phyloP scores from a whole-genome alignment of 1,140 invertebrate species.

The Cyclargus thomasi region DNA sequence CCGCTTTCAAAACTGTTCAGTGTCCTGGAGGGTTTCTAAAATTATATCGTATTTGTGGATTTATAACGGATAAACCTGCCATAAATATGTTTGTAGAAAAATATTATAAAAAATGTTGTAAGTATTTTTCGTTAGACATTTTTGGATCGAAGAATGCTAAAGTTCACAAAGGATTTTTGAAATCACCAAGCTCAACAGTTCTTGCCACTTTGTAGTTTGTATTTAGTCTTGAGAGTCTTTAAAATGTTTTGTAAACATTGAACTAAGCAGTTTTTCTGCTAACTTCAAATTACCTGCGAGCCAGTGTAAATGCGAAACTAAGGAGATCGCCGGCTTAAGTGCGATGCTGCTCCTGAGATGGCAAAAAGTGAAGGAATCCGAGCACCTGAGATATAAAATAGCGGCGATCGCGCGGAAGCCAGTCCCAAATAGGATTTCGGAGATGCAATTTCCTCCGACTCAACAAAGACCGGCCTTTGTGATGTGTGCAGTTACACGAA shows the following conservation, averaged over 20 bases:
- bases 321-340: neutral
- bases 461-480: conserved; percentile 45
- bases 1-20: neutral
- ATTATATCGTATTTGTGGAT: neutral
- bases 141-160: too few relatives aligned
- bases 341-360: neutral
- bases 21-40: neutral
- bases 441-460: conserved; percentile 53
- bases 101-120: too few relatives aligned
- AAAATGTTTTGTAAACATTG: neutral
- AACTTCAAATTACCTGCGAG: neutral
- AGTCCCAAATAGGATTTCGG: conserved; percentile 44
- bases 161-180: neutral
- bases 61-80: too few relatives aligned
- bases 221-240: neutral
- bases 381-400: neutral
- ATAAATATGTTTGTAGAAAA: too few relatives aligned
- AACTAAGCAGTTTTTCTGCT: neutral
- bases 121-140: too few relatives aligned
- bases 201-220: neutral
- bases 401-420: conserved; percentile 30
- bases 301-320: neutral
- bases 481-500: conserved; percentile 40
- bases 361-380: neutral
- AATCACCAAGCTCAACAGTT: neutral